Base-by-base conservation (phyloP, 2,888 invertebrate species). In the Ochropleura leucogaster region DNA sequence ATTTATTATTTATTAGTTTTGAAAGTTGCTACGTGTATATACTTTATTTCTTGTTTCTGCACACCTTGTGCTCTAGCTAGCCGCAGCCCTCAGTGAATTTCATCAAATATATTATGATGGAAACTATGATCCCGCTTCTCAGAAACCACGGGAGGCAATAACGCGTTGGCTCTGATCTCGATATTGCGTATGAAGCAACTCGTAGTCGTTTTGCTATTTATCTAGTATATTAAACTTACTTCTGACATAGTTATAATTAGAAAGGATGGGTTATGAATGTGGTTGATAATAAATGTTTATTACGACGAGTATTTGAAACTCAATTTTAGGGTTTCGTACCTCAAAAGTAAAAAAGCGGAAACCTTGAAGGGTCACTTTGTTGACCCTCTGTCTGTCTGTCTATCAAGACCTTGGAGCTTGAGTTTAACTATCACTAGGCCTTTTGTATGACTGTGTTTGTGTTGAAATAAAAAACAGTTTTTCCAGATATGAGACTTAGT, bases 131-230 rank as follows among this genome's bases (percentile, higher is more conserved):
- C n/a, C 1, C n/a, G 55, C 46, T 57, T 8, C n/a, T 40, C 4
- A 46, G 55, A 57, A 78, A 81, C 77, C 57, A 18, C 82, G 51
- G 0, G 12, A 63, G 42, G 81, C 49, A 78, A 78, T 78, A 78
- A 81, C 46, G 55, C 53, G 44, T 67, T 42, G 46, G 40, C 5
- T 66, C 10, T 62, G 42, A 80, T 60, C n/a, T 44, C 63, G 42
- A 81, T 63, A 81, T 80, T 53, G 53, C 46, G 18, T 74, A 51
- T 57, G 8, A 40, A 73, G 6, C 9, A 49, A 55, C 42, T 47
- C 9, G 51, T 53, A 40, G 47, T 47, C 8, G 10, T 18, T n/a
- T 46, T 40, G 18, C 79, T 57, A 72, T 49, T 63, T 65, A 55
- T 62, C 5, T 4, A 18, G 20, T 40, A 75, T 55, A 75, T 74